Base-by-base conservation (phyloP, 2,888 invertebrate genomes). In the Serrognathus titanus region DNA sequence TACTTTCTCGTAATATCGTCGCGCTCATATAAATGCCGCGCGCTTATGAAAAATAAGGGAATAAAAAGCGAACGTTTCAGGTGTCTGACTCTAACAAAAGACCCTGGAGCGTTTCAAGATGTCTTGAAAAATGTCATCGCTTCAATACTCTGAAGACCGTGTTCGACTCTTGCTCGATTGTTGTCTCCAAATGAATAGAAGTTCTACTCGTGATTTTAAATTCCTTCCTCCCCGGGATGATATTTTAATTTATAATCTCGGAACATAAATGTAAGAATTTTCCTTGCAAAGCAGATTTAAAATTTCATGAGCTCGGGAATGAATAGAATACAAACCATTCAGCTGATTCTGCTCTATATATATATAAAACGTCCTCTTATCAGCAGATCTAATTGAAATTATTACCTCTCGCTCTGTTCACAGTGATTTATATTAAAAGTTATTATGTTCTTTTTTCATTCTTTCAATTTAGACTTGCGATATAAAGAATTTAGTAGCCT, bases 71-170 rank as follows among this genome's bases (percentile, higher is more conserved):
- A 51, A 58, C 48, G 58, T 56, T 62, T 60, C 64, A 66, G 64
- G 64, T 66, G 63, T 61, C 60, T 63, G 62, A 48, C 55, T 58
- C 58, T 50, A 63, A 62, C 62, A 63, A 63, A 59, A 62, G 48
- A 58, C 60, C 45, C 58, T 52, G 54, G 52, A 57, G 59, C 48
- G 61, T 61, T 59, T 57, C 59, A 63, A 62, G 63, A 61, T 60
- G 62, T 58, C 64, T 62, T 59, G 57, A 60, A 64, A 58, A 61
- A 65, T 63, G 61, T 63, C 63, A 62, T 61, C 59, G 62, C 62
- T 53, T 65, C 58, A 58, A 60, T 62, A 58, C 58, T 54, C 54
- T 41, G 49, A 57, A 52, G 57, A 48, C 59, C 57, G 54, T 54
- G 54, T 58, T 58, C 58, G 54, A 54, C 53, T 58, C 58, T 50